phyloP scores from a whole-genome alignment of 2,113 vertebrate species.

The Lynx canadensis region DNA sequence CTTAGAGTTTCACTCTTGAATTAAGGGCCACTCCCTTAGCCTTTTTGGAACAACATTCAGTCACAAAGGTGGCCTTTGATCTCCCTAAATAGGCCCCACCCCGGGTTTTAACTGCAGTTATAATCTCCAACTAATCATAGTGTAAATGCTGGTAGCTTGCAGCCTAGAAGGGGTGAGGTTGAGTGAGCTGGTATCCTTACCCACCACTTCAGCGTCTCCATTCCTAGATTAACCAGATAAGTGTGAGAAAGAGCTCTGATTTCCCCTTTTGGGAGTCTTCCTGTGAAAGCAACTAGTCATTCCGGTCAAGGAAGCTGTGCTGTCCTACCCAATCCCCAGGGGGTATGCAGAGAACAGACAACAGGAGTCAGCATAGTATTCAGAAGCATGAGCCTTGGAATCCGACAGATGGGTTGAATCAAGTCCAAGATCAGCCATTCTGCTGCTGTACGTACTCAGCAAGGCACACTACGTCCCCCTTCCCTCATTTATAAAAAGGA shows the following conservation, averaged over 20 bases:
- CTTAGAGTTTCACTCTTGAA: conserved; percentile 53
- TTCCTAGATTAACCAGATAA: not conserved
- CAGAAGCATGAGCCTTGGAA: not conserved
- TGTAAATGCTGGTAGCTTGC: not conserved
- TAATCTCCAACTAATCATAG: not conserved
- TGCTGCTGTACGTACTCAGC: not conserved
- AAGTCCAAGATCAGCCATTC: not conserved
- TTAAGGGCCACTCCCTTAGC: conserved; percentile 26
- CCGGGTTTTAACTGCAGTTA: conserved; percentile 7
- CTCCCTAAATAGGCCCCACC: not conserved
- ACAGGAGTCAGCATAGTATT: not conserved
- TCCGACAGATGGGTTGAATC: not conserved
- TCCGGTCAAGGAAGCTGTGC: not conserved
- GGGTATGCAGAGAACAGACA: not conserved
- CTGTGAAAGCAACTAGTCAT: conserved; percentile 3
- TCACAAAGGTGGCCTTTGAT: conserved; percentile 52
- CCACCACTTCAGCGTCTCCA: not conserved
- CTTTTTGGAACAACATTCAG: not conserved
- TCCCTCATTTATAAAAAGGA: not conserved
- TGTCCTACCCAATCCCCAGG: not conserved
- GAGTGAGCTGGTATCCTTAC: not conserved
- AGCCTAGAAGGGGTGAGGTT: not conserved
- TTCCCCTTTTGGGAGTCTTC: not conserved
- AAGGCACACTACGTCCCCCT: not conserved
- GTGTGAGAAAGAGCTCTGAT: not conserved